These are phyloP conservation scores for Montipora foliosa DNA, from an alignment of 64 coral and sea anemone species.

Conservation along the genomic window DNA sequence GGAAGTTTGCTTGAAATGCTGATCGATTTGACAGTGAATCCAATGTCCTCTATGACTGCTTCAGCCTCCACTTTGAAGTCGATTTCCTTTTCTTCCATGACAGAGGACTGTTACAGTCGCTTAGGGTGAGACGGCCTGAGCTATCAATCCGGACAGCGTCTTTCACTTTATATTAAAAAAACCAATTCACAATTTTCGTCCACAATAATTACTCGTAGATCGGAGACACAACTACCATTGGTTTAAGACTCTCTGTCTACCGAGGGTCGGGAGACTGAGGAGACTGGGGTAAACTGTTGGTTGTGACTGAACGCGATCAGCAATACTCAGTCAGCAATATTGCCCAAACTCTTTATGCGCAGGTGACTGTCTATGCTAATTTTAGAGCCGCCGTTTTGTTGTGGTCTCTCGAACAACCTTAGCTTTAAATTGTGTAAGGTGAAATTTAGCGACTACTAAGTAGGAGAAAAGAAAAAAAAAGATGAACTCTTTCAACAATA, in stretches of 20 bases:
- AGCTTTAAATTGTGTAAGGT: neutral
- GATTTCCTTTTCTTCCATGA: conserved; percentile 78
- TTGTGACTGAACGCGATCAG: neutral
- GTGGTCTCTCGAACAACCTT: no score
- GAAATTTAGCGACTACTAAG: neutral
- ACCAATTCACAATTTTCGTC: no score
- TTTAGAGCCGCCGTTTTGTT: neutral
- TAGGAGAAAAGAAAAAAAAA: neutral
- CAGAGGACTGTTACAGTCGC: neutral
- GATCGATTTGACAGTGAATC: conserved; percentile 54
- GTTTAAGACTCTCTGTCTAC: no score
- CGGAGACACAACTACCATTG: no score
- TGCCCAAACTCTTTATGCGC: neutral
- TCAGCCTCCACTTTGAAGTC: conserved; percentile 71
- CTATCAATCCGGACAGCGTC: no score
- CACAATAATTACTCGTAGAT: no score
- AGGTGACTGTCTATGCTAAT: neutral
- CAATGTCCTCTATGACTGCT: conserved; percentile 64
- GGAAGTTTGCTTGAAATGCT: conserved; percentile 56
- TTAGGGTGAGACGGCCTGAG: no score
- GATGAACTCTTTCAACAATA: conserved; percentile 56
- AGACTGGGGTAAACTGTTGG: neutral
- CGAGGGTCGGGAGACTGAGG: no score
- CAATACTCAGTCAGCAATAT: neutral
- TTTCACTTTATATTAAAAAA: no score